Percentiles rank a stretch among this genome's conserved stretches.
These are phyloP conservation scores for Menidia menidia DNA, from an alignment of 2,797 vertebrate species.

Conservation along the genomic window DNA sequence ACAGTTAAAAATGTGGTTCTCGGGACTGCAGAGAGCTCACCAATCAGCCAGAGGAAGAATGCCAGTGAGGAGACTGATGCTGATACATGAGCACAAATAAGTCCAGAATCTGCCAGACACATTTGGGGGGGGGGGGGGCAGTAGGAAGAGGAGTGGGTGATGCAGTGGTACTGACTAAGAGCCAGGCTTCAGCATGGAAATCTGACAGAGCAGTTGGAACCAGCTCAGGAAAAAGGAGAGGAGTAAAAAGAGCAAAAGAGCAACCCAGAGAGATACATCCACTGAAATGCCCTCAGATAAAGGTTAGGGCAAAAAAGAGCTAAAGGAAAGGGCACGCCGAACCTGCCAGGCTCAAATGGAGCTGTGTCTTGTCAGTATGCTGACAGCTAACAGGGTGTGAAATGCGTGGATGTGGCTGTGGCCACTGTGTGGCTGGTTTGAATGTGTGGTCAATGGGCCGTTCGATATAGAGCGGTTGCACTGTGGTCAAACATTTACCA, in stretches of 20 bases:
- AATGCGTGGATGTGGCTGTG: constrained; percentile 47
- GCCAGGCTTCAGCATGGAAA: constrained; percentile 29
- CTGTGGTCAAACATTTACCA: constrained; percentile 85
- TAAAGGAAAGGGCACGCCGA: no score
- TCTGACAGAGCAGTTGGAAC: constrained; percentile 49
- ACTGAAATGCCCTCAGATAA: no score
- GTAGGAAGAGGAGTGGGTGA: constrained; percentile 28
- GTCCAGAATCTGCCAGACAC: constrained; percentile 39
- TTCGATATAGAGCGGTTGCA: constrained; percentile 48
- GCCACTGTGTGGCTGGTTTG: constrained; percentile 32
- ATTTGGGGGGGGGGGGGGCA: constrained; percentile 9
- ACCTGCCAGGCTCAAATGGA: no score
- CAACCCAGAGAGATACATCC: constrained; percentile 22
- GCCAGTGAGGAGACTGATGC: constrained; percentile 43
- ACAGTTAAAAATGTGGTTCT: constrained; percentile 8
- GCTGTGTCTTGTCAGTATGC: background rate
- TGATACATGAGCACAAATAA: constrained; percentile 37
- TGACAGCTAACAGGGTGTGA: constrained; percentile 17
- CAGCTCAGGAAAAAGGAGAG: constrained; percentile 40
- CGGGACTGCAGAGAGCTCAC: constrained; percentile 72
- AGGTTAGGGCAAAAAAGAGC: no score
- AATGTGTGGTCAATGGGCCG: constrained; percentile 50
- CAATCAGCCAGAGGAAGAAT: constrained; percentile 41
- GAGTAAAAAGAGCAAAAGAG: constrained; percentile 60
- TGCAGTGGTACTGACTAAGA: constrained; percentile 16